Base-by-base conservation (phyloP, 1,140 invertebrate species). In the Bombus haemorrhoidalis region DNA sequence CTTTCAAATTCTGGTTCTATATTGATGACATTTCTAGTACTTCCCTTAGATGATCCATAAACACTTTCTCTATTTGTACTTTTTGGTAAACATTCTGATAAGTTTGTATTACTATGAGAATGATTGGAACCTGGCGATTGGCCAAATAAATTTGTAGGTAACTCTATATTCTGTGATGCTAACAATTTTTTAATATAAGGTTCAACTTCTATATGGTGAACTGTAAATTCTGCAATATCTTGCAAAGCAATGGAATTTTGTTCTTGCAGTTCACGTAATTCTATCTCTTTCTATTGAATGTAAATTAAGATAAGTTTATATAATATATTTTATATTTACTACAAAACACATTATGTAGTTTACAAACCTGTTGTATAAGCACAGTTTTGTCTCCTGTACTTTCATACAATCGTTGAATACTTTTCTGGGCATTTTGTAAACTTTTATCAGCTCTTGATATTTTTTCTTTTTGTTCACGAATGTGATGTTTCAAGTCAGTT, bases 131-230 rank as follows among this genome's bases (percentile, higher is more conserved):
- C 32, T n/a, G 89, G 82, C 6, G 93, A 92, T 59, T 90, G 91
- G 79, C 87, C 89, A 18, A 92, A 77, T 69, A 92, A 87, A 74
- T 91, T 89, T 64, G 89, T 82, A 37, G 83, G 94, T 34, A 95
- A 76, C 10, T 88, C 76, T 32, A 95, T 95, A 53, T 93, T 92
- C 32, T 90, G 92, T 6, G 91, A 86, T 1, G 85, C 47, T 2
- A 95, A 64, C 4, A 95, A 91, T 71, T 94, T 95, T 80, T 94
- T 94, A 10, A 95, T 85, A 64, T 95, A 95, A 34, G 86, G 76
- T 78, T 95, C 95, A 32, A 92, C 93, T 89, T 95, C 94, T 25
- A 95, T 79, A 39, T 95, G 92, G 62, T 93, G 91, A 76, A 95
- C 94, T 47, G 93, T 95, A 37, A 95, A 94, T 84, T 95, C 94